phyloP scores from a whole-genome alignment of 2,113 vertebrate genomes.

The Xiphorhynchus elegans region DNA sequence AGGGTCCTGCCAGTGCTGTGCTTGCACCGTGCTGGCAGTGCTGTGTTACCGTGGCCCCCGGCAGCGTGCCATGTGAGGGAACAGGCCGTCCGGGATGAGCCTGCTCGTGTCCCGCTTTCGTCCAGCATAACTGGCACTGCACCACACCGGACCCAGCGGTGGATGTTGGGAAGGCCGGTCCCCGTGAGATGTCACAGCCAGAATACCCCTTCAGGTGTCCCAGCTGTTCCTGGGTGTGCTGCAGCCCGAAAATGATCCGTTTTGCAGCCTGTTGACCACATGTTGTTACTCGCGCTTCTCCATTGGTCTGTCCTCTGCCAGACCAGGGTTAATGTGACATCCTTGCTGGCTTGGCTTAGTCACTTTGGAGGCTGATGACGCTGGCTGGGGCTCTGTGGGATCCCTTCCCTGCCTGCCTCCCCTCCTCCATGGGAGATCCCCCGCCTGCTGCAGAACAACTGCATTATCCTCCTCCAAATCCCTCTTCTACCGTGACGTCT shows the following conservation, averaged over 20 bases:
- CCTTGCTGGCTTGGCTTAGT: background rate
- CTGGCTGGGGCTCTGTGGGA: rapidly evolving
- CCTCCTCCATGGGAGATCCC: background rate
- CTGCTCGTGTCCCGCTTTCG: background rate
- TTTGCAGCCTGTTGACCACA: background rate
- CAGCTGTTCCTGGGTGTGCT: background rate
- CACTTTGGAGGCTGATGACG: background rate
- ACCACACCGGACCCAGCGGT: rapidly evolving
- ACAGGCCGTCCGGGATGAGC: rapidly evolving
- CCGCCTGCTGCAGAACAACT: background rate
- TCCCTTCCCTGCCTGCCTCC: background rate
- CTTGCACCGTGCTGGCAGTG: background rate
- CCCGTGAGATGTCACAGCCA: background rate
- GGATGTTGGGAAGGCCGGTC: background rate
- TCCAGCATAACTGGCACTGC: background rate
- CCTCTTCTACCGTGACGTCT: conserved; percentile 12
- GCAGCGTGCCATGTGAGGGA: background rate
- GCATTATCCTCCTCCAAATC: conserved; percentile 44
- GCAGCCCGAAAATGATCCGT: background rate
- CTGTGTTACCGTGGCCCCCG: background rate
- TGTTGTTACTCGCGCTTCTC: background rate
- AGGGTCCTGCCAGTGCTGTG: background rate
- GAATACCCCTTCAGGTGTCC: background rate
- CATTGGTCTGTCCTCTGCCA: background rate
- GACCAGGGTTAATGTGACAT: background rate